Evolutionary conservation across 2,888 invertebrate species (phyloP), one percentile per base, ranked within the genome.

Genomic region (Morpho deidamia): DNA sequence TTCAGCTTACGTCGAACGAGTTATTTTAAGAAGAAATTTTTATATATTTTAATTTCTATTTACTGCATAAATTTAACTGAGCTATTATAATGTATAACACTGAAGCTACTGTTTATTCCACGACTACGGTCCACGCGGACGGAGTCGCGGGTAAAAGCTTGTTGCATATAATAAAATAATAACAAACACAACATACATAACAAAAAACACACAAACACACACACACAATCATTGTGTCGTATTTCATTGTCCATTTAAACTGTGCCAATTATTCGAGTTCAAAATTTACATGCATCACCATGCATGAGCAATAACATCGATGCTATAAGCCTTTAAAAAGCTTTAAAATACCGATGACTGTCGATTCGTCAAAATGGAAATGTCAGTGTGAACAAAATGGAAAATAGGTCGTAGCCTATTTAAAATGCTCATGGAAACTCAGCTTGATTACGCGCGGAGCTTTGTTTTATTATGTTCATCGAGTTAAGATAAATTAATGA

Each of bases 291-390:
- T 54, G 39, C 48, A 59, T 53, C 51, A 51, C 39, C 49, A 56
- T 56, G 56, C 56, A 56, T 54, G 53, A 51, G 47, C 46, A 57
- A 59, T 58, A 51, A 54, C 53, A 52, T 53, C 48, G 48, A 49
- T 53, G 44, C 40, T 54, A 53, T 38, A 49, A 49, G 42, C 49
- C 35, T 49, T 33, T 57, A 51, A 56, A 56, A 58, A 53, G 45
- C 37, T 52, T 59, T 56, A 56, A 60, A 61, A 55, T 51, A 53
- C 54, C 53, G 41, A 53, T 58, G 46, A 56, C 48, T 54, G 53
- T 51, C 56, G 61, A 61, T 56, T 63, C 58, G 60, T 52, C 59
- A 59, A 57, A 61, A 60, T 58, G 55, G 56, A 60, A 61, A 60
- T 59, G 59, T 55, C 47, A 59, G 49, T 58, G 56, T 55, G 51